Evolutionary conservation across 1,140 invertebrate species (phyloP), one percentile per base, ranked within the genome.

Genomic region (Drosophila mayri): DNA sequence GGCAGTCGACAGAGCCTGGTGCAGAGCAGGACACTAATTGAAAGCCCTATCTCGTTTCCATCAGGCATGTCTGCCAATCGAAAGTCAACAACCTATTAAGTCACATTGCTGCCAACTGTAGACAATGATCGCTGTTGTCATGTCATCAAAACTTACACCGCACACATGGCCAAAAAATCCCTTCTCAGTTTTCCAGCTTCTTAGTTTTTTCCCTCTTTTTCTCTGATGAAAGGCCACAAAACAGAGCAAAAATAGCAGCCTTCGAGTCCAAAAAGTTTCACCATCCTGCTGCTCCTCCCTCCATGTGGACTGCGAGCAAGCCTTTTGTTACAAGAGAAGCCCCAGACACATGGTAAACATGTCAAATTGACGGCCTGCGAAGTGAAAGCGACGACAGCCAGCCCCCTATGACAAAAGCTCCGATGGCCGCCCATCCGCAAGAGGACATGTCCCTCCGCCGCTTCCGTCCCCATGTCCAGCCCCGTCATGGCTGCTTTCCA

Each of bases 261-360:
- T 64, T 41, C 50, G 47, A 67, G 52, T 79, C 54, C 79, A 79
- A 82, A 77, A 84, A 61, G 87, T 83, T 72, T 66, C 43, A 37
- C 57, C 40, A 73, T 37, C 40, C n/a, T 20, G 40, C 35, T 14
- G 0, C 43, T 10, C 25, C 37, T 54, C 44, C 55, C 3, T 28
- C 18, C 55, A 28, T 55, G 76, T 43, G 50, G 50, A 52, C 10
- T 12, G 76, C 61, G 74, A 73, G 65, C 76, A 73, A 78, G 85
- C 73, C 84, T 87, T 87, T 87, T 87, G 84, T 87, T 88, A 84
- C 79, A 68, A 57, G 84, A 87, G 81, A 72, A 50, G 50, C 50
- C 79, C 82, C 85, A 90, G 85, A 90, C 85, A 90, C 85, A 85
- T 90, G 85, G 85, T 90, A 90, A 90, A 90, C 85, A 90, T 78